These are phyloP conservation scores for Physeter macrocephalus DNA, from an alignment of 2,113 vertebrate species.

Conservation along the genomic window DNA sequence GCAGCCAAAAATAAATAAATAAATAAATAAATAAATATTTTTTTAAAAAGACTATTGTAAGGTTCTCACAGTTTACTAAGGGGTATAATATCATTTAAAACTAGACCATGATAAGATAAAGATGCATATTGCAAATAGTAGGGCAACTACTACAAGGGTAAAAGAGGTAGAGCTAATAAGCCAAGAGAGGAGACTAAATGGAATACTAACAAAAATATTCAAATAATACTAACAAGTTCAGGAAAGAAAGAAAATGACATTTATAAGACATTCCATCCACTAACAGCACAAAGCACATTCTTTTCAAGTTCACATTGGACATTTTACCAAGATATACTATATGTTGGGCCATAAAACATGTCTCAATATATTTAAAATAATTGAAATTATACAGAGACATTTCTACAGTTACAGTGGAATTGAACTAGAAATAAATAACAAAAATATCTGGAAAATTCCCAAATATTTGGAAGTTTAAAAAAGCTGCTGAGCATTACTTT, in stretches of 20 bases:
- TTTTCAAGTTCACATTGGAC: background rate
- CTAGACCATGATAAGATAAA: background rate
- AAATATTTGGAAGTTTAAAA: background rate
- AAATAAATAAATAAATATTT: too few species aligned
- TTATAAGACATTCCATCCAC: background rate
- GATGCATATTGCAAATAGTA: background rate
- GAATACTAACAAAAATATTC: background rate
- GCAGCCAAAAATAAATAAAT: too few species aligned
- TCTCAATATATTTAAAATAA: background rate
- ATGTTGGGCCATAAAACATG: background rate
- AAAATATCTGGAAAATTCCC: background rate
- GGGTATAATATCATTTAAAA: background rate
- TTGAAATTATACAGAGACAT: background rate
- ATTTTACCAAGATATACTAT: background rate
- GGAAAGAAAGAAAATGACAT: background rate
- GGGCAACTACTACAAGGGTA: background rate
- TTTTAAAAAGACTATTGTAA: background rate
- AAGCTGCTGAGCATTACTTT: background rate
- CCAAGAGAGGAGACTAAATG: background rate
- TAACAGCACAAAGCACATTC: background rate
- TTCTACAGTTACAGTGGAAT: background rate
- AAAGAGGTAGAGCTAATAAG: background rate
- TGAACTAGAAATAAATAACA: background rate
- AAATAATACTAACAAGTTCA: background rate
- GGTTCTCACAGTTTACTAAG: background rate